Percentiles rank a stretch among this genome's conserved stretches.
phyloP scores from a whole-genome alignment of 1,140 invertebrate species.

The Drosophila nigrodunni region DNA sequence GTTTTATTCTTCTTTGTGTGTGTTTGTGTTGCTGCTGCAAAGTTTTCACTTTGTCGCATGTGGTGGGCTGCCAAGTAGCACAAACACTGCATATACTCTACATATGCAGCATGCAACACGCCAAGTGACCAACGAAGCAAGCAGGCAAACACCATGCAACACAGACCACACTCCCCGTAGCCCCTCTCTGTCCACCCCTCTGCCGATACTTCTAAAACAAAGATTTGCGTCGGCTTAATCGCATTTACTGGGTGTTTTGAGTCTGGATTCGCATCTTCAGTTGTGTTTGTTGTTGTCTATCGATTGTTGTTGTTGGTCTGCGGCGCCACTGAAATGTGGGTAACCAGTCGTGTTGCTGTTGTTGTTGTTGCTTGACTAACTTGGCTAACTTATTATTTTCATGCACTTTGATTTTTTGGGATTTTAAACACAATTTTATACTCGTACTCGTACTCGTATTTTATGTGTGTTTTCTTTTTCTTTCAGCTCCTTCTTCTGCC shows the following conservation, averaged over 20 bases:
- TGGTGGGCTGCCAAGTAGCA: constrained; percentile 67
- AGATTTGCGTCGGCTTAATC: constrained; percentile 58
- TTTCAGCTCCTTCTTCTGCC: constrained; percentile 58
- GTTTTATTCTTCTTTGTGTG: background rate
- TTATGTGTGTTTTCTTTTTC: constrained; percentile 72
- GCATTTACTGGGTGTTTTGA: constrained; percentile 50
- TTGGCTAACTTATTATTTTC: constrained; percentile 77
- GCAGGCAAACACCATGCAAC: constrained; percentile 40
- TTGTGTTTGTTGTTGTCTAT: constrained; percentile 38
- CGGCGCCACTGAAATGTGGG: constrained; percentile 79
- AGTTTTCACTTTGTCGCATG: constrained; percentile 81
- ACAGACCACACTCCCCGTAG: background rate
- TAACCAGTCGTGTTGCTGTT: constrained; percentile 61
- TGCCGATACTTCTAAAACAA: constrained; percentile 6
- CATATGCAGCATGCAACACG: constrained; percentile 72
- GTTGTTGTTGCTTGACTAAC: constrained; percentile 61
- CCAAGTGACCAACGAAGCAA: constrained; percentile 59
- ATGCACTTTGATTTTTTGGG: constrained; percentile 85
- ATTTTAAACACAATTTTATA: constrained; percentile 71
- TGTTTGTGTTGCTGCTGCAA: constrained; percentile 29
- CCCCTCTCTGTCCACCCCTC: constrained; percentile 9
- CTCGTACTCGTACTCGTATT: constrained; percentile 28
- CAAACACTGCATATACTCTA: constrained; percentile 42
- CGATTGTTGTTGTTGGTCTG: constrained; percentile 29
- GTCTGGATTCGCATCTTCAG: constrained; percentile 35